Percentiles rank a stretch among this genome's conserved stretches.
These are phyloP conservation scores for Drosophila mimetica DNA, from an alignment of 2,888 invertebrate species.

Conservation along the genomic window DNA sequence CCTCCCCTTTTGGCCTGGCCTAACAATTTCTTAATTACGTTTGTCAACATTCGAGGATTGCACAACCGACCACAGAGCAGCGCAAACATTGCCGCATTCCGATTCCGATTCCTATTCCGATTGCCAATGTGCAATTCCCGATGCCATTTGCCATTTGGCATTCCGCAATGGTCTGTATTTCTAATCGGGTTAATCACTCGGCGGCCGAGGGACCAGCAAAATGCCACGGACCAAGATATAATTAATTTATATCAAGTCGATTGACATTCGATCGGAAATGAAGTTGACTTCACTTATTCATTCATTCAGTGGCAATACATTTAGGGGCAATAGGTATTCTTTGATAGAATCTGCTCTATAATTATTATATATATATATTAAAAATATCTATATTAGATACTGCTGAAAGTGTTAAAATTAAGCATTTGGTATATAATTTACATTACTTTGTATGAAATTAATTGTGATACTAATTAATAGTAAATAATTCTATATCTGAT, in stretches of 20 bases:
- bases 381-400: too few species aligned
- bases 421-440: too few species aligned
- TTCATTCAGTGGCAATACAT: neutral
- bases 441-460: too few species aligned
- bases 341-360: too few species aligned
- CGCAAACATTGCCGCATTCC: constrained; percentile 5
- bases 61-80: constrained; percentile 23
- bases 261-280: neutral
- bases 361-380: too few species aligned
- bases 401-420: too few species aligned
- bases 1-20: constrained; percentile 5
- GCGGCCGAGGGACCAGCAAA: constrained; percentile 1
- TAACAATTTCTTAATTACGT: constrained; percentile 50
- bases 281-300: neutral
- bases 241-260: constrained; percentile 7
- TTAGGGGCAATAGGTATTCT: neutral
- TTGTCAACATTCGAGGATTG: constrained; percentile 37
- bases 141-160: neutral
- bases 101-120: neutral
- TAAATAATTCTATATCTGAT: too few species aligned
- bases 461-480: too few species aligned
- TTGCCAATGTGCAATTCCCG: neutral
- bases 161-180: constrained; percentile 5
- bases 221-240: constrained; percentile 10
- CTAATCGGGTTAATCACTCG: constrained; percentile 28